These are phyloP conservation scores for Drosophila mimica DNA, from an alignment of 2,888 invertebrate species.

Conservation along the genomic window DNA sequence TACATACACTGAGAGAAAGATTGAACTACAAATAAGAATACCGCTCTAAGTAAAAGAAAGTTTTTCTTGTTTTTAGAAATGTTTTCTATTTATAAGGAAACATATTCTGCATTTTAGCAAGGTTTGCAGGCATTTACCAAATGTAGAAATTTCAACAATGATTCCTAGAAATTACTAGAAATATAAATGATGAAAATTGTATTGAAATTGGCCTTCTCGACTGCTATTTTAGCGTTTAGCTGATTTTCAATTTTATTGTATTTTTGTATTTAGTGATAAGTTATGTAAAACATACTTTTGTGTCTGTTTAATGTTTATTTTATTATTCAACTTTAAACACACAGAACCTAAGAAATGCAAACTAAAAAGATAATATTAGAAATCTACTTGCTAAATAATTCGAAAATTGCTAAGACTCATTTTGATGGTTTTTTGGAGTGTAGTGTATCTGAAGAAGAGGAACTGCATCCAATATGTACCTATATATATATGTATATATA, in stretches of 20 bases:
- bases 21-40: rapidly evolving
- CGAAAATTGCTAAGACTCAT: rapidly evolving
- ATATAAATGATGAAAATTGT: neutral
- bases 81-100: neutral
- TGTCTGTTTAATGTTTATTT: no score
- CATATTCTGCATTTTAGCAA: neutral
- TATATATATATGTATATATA: neutral
- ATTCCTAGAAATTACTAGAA: no score
- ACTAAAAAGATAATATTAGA: no score
- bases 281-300: neutral
- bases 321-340: no score
- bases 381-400: neutral
- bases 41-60: neutral
- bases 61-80: neutral
- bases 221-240: neutral
- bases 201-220: neutral
- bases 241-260: no score
- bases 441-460: neutral
- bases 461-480: neutral
- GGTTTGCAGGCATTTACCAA: no score
- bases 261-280: neutral
- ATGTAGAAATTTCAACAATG: no score
- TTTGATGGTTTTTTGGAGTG: neutral
- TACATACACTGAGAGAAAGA: neutral
- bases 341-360: no score